phyloP scores from a whole-genome alignment of 2,113 vertebrate species.

The Nicator chloris region DNA sequence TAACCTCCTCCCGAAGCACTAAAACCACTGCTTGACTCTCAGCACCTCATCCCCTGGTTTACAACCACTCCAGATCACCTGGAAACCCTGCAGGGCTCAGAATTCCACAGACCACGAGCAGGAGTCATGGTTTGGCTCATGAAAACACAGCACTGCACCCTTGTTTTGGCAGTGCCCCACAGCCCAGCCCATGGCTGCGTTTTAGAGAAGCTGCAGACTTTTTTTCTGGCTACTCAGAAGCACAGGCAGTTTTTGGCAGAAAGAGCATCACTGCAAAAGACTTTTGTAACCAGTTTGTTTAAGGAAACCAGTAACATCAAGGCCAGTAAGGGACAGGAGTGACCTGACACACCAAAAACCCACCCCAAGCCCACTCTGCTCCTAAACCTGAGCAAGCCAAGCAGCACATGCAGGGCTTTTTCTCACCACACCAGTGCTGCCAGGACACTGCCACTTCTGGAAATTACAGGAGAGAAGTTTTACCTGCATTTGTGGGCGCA shows the following conservation, averaged over 20 bases:
- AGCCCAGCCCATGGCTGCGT: accelerated
- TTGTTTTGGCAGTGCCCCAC: neutral
- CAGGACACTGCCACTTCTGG: neutral
- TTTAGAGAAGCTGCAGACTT: neutral
- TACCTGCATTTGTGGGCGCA: neutral
- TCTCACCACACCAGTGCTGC: neutral
- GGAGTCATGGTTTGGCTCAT: neutral
- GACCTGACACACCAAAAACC: neutral
- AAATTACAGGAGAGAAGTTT: neutral
- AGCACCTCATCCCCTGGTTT: neutral
- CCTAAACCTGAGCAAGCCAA: neutral
- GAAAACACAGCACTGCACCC: neutral
- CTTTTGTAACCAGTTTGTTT: neutral
- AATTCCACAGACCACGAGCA: neutral
- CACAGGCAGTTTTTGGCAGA: neutral
- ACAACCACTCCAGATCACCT: neutral
- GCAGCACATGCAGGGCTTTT: neutral
- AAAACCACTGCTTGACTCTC: neutral
- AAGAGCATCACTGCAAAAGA: neutral
- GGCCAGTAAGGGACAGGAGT: neutral
- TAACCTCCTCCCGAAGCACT: neutral
- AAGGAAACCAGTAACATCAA: neutral
- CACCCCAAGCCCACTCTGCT: neutral
- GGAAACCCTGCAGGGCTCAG: neutral
- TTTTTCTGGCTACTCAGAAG: neutral